phyloP scores from a whole-genome alignment of 30 jellyfish, hydroid and myxozoan species.

The Pseudorhiza aurosa region DNA sequence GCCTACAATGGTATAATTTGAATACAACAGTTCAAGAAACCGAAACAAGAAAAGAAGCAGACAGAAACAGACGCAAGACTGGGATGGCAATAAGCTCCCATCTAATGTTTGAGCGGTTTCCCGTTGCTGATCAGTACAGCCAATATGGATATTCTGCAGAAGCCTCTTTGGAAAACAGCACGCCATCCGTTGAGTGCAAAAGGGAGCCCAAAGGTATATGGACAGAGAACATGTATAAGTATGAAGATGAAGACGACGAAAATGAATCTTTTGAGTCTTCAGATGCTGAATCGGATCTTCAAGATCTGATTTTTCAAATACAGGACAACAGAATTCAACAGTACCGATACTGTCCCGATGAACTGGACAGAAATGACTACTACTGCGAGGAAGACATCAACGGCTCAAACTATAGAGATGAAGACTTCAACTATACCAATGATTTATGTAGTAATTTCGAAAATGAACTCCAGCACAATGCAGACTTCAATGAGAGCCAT shows the following conservation, averaged over 20 bases:
- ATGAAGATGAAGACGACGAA: slow-evolving; percentile 34
- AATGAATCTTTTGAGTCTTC: slow-evolving; percentile 19
- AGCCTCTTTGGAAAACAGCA: background rate
- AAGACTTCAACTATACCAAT: background rate
- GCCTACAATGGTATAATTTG: slow-evolving; percentile 19
- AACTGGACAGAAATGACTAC: background rate
- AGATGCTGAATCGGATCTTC: slow-evolving; percentile 29
- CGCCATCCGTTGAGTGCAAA: background rate
- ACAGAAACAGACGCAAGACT: background rate
- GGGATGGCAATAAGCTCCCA: slow-evolving; percentile 5
- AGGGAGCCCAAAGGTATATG: slow-evolving; percentile 26
- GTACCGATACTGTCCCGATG: background rate
- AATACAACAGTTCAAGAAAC: background rate
- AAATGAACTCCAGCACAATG: background rate
- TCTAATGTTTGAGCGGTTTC: background rate
- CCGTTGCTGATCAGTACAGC: background rate
- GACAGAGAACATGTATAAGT: slow-evolving; percentile 14
- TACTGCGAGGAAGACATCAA: background rate
- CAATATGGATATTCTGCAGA: background rate
- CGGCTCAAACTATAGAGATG: background rate
- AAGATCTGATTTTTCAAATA: background rate
- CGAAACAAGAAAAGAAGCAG: background rate
- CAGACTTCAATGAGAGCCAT: background rate
- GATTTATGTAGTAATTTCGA: background rate
- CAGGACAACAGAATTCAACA: background rate